Evolutionary conservation across 2,888 invertebrate species (phyloP).

Genomic region (Apamea monoglypha): DNA sequence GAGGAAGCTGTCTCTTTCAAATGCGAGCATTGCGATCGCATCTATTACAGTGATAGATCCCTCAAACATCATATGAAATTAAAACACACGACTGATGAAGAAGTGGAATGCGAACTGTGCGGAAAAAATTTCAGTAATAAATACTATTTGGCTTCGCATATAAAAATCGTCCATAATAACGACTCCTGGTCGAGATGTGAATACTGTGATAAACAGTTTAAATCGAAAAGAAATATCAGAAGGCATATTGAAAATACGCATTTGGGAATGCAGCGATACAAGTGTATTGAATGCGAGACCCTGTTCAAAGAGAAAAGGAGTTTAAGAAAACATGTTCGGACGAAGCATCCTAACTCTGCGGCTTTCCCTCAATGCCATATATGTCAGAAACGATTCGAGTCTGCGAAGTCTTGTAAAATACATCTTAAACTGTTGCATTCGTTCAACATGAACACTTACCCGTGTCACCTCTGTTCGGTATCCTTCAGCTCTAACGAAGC

Average conservation of each 20-base stretch:
- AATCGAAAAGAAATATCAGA: conserved; percentile 82
- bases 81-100: conserved; percentile 81
- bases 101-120: conserved; percentile 78
- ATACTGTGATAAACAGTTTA: conserved; percentile 83
- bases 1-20: conserved; percentile 73
- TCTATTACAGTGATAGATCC: conserved; percentile 83
- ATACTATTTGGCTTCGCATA: conserved; percentile 82
- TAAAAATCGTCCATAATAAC: conserved; percentile 81
- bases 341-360: conserved; percentile 81
- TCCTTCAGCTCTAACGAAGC: conserved; percentile 80
- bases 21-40: conserved; percentile 77
- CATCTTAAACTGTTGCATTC: conserved; percentile 83
- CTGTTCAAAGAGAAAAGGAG: conserved; percentile 85
- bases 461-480: conserved; percentile 81
- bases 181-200: conserved; percentile 81
- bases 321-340: conserved; percentile 82
- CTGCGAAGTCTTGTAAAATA: conserved; percentile 85
- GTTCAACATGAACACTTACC: conserved; percentile 82
- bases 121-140: conserved; percentile 83
- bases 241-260: conserved; percentile 84
- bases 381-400: conserved; percentile 83
- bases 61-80: conserved; percentile 83
- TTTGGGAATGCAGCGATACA: conserved; percentile 82
- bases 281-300: conserved; percentile 84
- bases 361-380: conserved; percentile 84